Evolutionary conservation across 1,140 invertebrate species (phyloP), one percentile per base, ranked within the genome.

Genomic region (Monomorium pharaonis): DNA sequence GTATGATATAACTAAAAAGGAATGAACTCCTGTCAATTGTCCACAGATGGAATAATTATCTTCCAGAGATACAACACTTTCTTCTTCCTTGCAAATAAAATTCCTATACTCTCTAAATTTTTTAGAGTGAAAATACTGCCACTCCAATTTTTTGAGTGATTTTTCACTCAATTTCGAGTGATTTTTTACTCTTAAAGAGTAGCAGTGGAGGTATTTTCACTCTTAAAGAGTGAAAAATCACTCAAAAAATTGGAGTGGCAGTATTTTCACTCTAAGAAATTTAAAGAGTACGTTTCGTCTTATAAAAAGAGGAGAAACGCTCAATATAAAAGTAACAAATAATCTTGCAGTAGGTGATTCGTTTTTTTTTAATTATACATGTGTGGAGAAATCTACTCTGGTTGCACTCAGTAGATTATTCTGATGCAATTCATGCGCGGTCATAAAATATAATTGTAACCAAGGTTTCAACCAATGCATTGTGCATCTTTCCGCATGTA

Each of bases 401-500:
- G 16, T 14, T 80, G 12, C n/a, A n/a, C 51, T 60, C 42, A 9
- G 14, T 37, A n/a, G 16, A 58, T 14, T 30, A 72, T 74, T 60
- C 51, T 44, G 27, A 72, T 12, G 51, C 62, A 16, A 80, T 69
- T 51, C 33, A 69, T 74, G 60, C 44, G 44, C 60, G 60, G 24
- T 78, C 76, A 58, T 74, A 58, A 83, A 72, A 54, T 58, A 78
- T 78, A 83, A 81, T 81, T 74, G 78, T 49, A 81, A 27, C 54
- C 51, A 60, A 83, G 67, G 67, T 42, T 83, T 37, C 14, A 58
- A 54, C n/a, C 42, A 58, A 37, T 30, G 37, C 30, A 37, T 63
- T 49, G 33, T 47, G 24, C 67, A 74, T 47, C 33, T 83, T 83
- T 74, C 33, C 51, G 27, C 67, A 30, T 44, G 44, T 18, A 51